Conservation (phyloP, 2,113 vertebrate species). For the Emydura subglobosa region DNA sequence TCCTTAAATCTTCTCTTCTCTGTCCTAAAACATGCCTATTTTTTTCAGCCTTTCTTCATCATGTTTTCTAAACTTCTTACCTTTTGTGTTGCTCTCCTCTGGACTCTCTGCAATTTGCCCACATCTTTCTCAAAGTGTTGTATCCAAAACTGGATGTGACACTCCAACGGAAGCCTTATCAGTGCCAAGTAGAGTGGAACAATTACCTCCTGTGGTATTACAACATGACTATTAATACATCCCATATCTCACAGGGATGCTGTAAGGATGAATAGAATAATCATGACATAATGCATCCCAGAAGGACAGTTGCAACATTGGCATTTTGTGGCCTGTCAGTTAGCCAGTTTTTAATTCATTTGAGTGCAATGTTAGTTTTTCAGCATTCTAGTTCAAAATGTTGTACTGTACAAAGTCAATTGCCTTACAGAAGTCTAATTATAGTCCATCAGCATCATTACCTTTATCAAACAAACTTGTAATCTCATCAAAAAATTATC, state of each 20-base stretch:
- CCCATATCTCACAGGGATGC: too few relatives aligned
- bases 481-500: neutral
- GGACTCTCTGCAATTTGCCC: too few relatives aligned
- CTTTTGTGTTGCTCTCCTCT: too few relatives aligned
- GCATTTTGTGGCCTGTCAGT: too few relatives aligned
- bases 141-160: neutral
- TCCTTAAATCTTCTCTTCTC: neutral
- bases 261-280: too few relatives aligned
- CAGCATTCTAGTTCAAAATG: accelerated
- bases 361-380: neutral
- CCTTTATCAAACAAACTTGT: neutral
- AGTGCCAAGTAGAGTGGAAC: neutral
- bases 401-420: accelerated
- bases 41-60: too few relatives aligned
- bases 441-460: neutral
- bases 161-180: neutral
- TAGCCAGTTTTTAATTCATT: neutral
- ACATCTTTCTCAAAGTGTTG: too few relatives aligned
- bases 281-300: too few relatives aligned
- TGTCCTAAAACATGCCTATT: too few relatives aligned
- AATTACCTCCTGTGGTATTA: neutral
- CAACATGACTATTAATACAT: too few relatives aligned
- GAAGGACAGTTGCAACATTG: too few relatives aligned
- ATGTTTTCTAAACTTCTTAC: too few relatives aligned
- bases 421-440: neutral